These are phyloP conservation scores for Pegea sp. DNA, from an alignment of 23 tunicate species.

Conservation along the genomic window DNA sequence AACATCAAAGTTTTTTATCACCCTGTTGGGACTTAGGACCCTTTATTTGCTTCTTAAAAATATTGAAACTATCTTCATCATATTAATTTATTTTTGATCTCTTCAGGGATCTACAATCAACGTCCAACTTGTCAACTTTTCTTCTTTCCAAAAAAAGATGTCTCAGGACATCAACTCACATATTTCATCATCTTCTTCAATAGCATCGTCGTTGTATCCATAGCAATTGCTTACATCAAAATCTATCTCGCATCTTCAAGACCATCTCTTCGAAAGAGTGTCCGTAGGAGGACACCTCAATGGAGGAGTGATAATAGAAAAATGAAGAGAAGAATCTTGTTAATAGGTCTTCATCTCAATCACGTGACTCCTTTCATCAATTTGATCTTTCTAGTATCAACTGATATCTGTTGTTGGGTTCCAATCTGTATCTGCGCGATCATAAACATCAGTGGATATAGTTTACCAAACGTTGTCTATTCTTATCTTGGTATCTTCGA, in stretches of 20 bases:
- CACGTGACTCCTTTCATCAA: not conserved
- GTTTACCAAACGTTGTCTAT: no score
- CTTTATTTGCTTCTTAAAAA: no score
- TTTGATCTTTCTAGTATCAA: not conserved
- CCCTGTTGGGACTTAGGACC: no score
- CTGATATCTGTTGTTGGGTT: not conserved
- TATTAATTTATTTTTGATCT: no score
- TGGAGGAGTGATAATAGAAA: slow-evolving; percentile 75
- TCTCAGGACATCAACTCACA: not conserved
- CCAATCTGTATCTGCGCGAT: not conserved
- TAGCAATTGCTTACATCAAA: slow-evolving; percentile 45
- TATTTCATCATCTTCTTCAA: slow-evolving; percentile 31
- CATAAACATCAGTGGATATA: not conserved
- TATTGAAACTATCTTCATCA: no score
- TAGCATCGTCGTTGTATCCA: slow-evolving; percentile 38
- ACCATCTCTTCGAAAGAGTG: slow-evolving; percentile 73
- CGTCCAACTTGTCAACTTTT: slow-evolving; percentile 38
- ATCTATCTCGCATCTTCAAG: slow-evolving; percentile 65
- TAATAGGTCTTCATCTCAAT: no score
- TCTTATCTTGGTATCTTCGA: no score
- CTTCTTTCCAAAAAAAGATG: slow-evolving; percentile 32
- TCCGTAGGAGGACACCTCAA: slow-evolving; percentile 38
- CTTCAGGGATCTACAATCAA: slow-evolving; percentile 62
- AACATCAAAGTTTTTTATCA: no score
- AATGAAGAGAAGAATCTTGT: slow-evolving; percentile 65